Conservation (phyloP, 2,888 invertebrate species). For the Ischnus inquisitorius region DNA sequence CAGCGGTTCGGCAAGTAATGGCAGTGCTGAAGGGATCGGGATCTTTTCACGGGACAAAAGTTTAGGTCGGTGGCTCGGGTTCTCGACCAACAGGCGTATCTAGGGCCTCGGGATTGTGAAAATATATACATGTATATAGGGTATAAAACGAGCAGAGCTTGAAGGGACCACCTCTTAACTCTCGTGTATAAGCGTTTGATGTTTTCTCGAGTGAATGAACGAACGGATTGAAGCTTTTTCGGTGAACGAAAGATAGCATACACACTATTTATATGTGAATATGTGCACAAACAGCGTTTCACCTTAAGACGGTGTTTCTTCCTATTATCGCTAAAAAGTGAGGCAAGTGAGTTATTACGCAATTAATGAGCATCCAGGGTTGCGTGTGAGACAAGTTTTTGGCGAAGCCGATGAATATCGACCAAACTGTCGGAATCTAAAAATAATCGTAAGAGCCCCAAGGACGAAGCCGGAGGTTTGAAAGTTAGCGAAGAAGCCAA, state of each 20-base stretch:
- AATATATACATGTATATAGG: slow-evolving; percentile 12
- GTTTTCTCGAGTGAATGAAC: slow-evolving; percentile 32
- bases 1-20: slow-evolving; percentile 53
- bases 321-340: neutral
- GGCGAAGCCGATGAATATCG: slow-evolving; percentile 42
- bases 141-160: neutral
- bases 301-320: neutral
- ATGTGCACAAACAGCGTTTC: neutral
- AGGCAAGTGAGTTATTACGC: no score
- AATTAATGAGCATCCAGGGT: neutral
- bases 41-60: slow-evolving; percentile 38
- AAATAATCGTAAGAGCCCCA: slow-evolving; percentile 59
- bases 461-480: slow-evolving; percentile 25
- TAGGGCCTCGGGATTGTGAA: neutral
- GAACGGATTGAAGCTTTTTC: slow-evolving; percentile 3
- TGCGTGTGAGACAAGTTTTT: slow-evolving; percentile 9
- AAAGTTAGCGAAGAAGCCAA: slow-evolving; percentile 15
- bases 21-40: slow-evolving; percentile 32
- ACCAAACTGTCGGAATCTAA: slow-evolving; percentile 57
- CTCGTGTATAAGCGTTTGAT: slow-evolving; percentile 40
- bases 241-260: neutral
- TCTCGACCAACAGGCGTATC: neutral
- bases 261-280: neutral
- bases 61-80: slow-evolving; percentile 17
- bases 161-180: neutral